Conservation (phyloP, 2,888 invertebrate species). For the Drosophila limbata region DNA sequence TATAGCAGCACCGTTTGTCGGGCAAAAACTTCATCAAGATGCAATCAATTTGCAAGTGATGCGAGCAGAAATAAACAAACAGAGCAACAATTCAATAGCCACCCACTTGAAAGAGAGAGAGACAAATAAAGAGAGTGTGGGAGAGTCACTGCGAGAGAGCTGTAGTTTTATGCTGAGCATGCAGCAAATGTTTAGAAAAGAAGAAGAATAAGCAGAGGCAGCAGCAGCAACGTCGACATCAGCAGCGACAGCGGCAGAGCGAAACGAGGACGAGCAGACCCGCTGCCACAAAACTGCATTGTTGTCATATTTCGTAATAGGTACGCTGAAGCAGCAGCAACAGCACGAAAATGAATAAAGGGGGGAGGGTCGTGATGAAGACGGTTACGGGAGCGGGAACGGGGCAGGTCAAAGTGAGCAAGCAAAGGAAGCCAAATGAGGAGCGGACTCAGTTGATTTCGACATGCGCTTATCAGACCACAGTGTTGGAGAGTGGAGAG, state of each 20-base stretch:
- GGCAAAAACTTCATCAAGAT: slow-evolving; percentile 67
- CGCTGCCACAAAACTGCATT: slow-evolving; percentile 77
- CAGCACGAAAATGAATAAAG: slow-evolving; percentile 46
- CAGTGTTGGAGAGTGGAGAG: slow-evolving; percentile 39
- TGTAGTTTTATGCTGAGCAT: slow-evolving; percentile 59
- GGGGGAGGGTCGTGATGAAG: not conserved
- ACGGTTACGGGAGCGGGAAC: not conserved
- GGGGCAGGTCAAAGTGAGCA: slow-evolving; percentile 51
- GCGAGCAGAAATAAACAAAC: slow-evolving; percentile 70
- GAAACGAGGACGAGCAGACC: slow-evolving; percentile 81
- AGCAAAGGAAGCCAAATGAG: slow-evolving; percentile 61
- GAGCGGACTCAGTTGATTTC: slow-evolving; percentile 56
- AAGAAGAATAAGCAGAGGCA: slow-evolving; percentile 34
- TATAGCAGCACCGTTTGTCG: slow-evolving; percentile 50
- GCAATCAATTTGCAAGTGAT: slow-evolving; percentile 76
- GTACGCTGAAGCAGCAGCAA: slow-evolving; percentile 78
- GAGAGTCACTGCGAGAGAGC: slow-evolving; percentile 23
- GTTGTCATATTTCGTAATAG: slow-evolving; percentile 84
- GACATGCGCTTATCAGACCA: slow-evolving; percentile 61
- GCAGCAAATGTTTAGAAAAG: slow-evolving; percentile 36
- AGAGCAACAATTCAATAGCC: slow-evolving; percentile 40
- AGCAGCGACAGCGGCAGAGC: slow-evolving; percentile 62
- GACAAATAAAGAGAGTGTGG: slow-evolving; percentile 1
- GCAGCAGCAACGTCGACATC: slow-evolving; percentile 18
- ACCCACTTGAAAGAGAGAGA: slow-evolving; percentile 45